Base-by-base conservation (phyloP, 2,113 vertebrate genomes). In the Ceuthmochares aereus region DNA sequence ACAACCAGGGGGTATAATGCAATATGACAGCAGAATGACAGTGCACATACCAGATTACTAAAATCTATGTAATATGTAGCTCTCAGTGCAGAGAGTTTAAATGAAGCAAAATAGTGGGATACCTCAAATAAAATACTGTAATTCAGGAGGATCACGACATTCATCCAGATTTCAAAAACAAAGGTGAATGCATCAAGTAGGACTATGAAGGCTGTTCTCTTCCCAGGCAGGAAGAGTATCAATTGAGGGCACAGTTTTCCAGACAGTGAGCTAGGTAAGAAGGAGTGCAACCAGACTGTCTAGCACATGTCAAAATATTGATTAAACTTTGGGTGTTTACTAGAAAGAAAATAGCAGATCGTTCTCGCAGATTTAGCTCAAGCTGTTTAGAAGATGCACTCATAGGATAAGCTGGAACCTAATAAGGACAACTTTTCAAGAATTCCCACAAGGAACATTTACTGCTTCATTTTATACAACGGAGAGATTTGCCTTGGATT, bases 1-100 rank as follows among this genome's bases (percentile, higher is more conserved):
- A 70, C 75, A 94, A 91, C 23, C 54, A 68, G n/a, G 22, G 34
- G 54, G 26, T 69, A 67, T 84, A 96, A 95, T 67, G 64, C 14
- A 59, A 17, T 74, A 45, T 67, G 83, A 89, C 84, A 90, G 67
- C n/a, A 93, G 91, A 96, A 76, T 74, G 64, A 88, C 79, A 67
- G 19, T 36, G 59, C 26, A 73, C 14, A 29, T 49, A 45, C 18
- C 15, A 49, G 84, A 58, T 89, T 83, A 84, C 60, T 74, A 45
- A 95, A 95, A 90, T 85, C 25, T 51, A 25, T 23, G 9, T 51
- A 77, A 78, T 72, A 87, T 34, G 30, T 83, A 64, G 47, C 32
- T 82, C 62, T 89, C 60, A 64, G 37, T 68, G n/a, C 60, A 93
- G 72, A 54, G 87, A 87, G 43, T 62, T 79, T 66, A 95, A 96